Base-by-base conservation (phyloP, 2,797 vertebrate species). In the Centroberyx gerrardi region DNA sequence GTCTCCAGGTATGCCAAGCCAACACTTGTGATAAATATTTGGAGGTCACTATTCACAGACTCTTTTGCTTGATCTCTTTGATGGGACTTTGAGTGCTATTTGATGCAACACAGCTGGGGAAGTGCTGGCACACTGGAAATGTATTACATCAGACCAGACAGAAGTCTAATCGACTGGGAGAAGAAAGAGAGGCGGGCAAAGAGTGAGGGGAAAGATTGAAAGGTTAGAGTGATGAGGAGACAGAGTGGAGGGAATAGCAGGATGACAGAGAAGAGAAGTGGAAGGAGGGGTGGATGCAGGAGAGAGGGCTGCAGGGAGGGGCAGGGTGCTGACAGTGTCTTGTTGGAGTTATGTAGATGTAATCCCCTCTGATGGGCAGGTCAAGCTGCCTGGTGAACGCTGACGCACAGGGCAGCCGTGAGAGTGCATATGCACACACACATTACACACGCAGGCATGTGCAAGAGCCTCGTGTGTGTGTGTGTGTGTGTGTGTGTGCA, bases 351-450 rank as follows among this genome's bases (percentile, higher is more conserved):
- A 78, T 87, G 84, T 76, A 81, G 85, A 89, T 87, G 82, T 90
- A 85, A 90, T 91, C 82, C 83, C 38, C 53, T 78, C 64, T 84
- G 85, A 85, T 90, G 80, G 81, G 86, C 77, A 84, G 82, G 76
- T 81, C 87, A 84, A 62, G 58, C 78, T 40, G 46, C 44, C 55
- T 62, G 68, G 78, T 61, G 67, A 62, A 69, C 55, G 48, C 82
- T 4, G 61, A 67, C 67, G 75, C 75, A 61, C 63, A 38, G 44
- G 33, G 40, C 65, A 59, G 55, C 22, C 40, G 0, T 75, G 68
- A 64, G 82, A 27, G 40, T 0, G 0, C 53, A 58, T 62, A 68
- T 18, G 18, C 63, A 53, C 36, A 42, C n/a, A 6, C 46, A 33
- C 62, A 44, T 51, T 27, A 62, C 58, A 40, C 51, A 66, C 79